Evolutionary conservation across 2,113 vertebrate species (phyloP).

Genomic region (Circaetus cinerascens): DNA sequence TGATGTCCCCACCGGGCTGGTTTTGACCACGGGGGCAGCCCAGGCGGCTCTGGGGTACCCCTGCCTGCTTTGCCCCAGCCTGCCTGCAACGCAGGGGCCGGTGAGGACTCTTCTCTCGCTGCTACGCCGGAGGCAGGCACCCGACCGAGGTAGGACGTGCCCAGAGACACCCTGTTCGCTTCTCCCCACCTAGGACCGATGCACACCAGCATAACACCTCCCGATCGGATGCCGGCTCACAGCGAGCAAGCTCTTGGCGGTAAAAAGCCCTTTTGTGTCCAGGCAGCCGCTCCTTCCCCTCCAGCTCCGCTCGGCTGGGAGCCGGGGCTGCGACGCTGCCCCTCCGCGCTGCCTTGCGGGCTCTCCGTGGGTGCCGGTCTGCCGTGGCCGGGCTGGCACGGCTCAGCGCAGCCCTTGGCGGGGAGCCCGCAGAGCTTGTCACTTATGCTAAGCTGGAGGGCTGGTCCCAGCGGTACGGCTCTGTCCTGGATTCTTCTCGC

Average conservation of each 20-base stretch:
- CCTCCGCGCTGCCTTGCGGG: not conserved
- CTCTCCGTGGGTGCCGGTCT: not conserved
- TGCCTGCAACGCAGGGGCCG: rapidly evolving
- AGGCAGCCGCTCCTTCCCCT: not conserved
- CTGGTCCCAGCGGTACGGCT: conserved; percentile 13
- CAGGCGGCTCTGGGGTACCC: not conserved
- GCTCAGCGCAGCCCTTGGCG: not conserved
- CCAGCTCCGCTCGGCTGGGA: not conserved
- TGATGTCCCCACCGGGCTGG: not conserved
- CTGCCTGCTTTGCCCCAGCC: not conserved
- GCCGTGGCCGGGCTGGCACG: not conserved
- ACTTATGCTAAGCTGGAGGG: conserved; percentile 10
- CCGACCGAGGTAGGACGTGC: not conserved
- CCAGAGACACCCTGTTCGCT: not conserved
- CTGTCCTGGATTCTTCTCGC: conserved; percentile 32
- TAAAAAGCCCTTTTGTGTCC: not conserved
- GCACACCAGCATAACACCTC: not conserved
- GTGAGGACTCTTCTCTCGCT: not conserved
- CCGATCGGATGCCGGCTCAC: not conserved
- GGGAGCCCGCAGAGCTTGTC: conserved; percentile 8
- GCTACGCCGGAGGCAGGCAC: not conserved
- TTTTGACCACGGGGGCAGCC: not conserved
- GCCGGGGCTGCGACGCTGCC: not conserved
- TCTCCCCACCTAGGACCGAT: not conserved
- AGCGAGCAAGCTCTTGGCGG: not conserved